Conservation (phyloP, 2,113 vertebrate genomes). For the Dermatemys mawii region DNA sequence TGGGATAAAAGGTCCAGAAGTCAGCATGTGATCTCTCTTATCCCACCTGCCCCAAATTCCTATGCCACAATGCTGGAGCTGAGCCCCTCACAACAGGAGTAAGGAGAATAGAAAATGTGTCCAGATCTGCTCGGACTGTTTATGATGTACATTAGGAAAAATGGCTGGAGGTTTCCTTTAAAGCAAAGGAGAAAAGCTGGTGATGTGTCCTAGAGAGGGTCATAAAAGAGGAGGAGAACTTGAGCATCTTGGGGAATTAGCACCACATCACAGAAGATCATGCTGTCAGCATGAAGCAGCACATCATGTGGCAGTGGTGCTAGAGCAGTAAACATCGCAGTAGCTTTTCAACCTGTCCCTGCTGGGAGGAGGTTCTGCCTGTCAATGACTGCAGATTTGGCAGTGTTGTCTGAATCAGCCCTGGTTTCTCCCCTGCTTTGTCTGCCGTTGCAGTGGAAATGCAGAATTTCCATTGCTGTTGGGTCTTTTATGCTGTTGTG, state of each 20-base stretch:
- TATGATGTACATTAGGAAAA: not conserved
- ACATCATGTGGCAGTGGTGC: not conserved
- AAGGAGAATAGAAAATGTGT: not conserved
- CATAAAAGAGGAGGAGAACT: not conserved
- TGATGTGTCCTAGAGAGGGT: not conserved
- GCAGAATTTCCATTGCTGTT: not conserved
- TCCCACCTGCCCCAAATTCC: not conserved
- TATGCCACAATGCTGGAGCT: fast-evolving
- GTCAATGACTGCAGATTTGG: fast-evolving
- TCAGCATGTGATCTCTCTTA: not conserved
- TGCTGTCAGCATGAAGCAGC: not conserved
- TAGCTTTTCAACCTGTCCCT: not conserved
- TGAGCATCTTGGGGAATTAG: not conserved
- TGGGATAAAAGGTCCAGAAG: not conserved
- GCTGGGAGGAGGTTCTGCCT: not conserved
- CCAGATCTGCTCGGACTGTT: not conserved
- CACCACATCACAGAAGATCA: conserved; percentile 16
- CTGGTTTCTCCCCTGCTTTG: not conserved
- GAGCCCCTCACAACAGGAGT: not conserved
- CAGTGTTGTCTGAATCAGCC: not conserved
- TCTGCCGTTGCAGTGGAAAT: fast-evolving
- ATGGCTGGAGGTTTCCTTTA: not conserved
- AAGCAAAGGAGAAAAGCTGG: not conserved
- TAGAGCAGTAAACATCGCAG: not conserved
- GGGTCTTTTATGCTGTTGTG: fast-evolving